Evolutionary conservation across 2,888 invertebrate species (phyloP).

Genomic region (Drosophila lutescens): DNA sequence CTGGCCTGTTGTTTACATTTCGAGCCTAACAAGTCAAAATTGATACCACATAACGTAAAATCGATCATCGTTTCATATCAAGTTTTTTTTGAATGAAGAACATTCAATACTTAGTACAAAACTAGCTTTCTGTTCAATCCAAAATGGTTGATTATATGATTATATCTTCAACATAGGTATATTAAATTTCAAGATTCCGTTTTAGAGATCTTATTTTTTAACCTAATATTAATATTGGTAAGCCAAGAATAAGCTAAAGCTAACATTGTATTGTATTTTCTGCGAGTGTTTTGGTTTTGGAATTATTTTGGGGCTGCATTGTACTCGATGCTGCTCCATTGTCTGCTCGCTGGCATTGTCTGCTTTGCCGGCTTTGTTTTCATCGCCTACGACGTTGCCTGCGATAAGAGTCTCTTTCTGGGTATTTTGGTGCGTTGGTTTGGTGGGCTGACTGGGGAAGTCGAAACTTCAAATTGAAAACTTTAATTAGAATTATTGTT

Average conservation of each 20-base stretch:
- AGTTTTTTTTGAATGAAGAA: too few species aligned
- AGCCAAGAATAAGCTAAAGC: not conserved
- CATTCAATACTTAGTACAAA: too few species aligned
- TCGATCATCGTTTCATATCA: too few species aligned
- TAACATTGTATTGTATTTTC: not conserved
- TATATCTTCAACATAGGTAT: too few species aligned
- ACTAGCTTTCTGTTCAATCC: too few species aligned
- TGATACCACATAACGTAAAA: too few species aligned
- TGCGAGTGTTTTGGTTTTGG: constrained; percentile 15
- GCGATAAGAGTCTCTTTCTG: constrained; percentile 60
- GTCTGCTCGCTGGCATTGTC: constrained; percentile 69
- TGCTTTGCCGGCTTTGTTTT: constrained; percentile 60
- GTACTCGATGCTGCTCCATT: constrained; percentile 62
- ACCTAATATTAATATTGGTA: too few species aligned
- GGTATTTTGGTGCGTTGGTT: constrained; percentile 41
- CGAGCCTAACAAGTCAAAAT: too few species aligned
- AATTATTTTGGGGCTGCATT: constrained; percentile 55
- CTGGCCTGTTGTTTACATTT: too few species aligned
- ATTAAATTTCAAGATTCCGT: too few species aligned
- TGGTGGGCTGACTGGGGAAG: constrained; percentile 13
- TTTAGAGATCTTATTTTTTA: too few species aligned
- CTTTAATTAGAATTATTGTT: constrained; percentile 79
- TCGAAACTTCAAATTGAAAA: constrained; percentile 78
- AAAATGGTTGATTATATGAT: too few species aligned
- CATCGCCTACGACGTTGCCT: constrained; percentile 53